Evolutionary conservation across 2,113 vertebrate species (phyloP).

Genomic region (Silurus glanis): DNA sequence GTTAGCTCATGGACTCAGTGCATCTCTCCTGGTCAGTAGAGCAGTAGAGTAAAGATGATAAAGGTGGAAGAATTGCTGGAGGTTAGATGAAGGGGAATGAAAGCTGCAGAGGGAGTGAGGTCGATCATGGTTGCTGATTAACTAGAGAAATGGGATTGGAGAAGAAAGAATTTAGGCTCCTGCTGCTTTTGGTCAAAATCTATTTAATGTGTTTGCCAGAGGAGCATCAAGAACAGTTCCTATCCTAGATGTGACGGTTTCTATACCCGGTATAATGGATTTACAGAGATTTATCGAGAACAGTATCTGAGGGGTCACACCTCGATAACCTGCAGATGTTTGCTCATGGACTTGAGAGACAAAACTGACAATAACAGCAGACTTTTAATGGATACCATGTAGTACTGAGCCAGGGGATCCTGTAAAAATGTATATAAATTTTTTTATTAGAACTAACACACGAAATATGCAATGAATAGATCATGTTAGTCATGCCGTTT

Average conservation of each 20-base stretch:
- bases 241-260: background rate
- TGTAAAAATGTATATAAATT: background rate
- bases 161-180: background rate
- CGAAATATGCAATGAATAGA: background rate
- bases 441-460: background rate
- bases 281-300: background rate
- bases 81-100: background rate
- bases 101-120: background rate
- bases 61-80: background rate
- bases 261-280: background rate
- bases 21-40: background rate
- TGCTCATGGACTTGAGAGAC: background rate
- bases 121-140: constrained; percentile 13
- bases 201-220: constrained; percentile 15
- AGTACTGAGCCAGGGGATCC: background rate
- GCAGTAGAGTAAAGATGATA: constrained; percentile 6
- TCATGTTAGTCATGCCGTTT: background rate
- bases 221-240: background rate
- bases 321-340: background rate
- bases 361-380: background rate
- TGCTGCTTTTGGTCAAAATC: constrained; percentile 18
- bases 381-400: background rate
- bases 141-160: background rate
- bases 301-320: background rate
- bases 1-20: background rate